These are phyloP conservation scores for Dermochelys coriacea DNA, from an alignment of 2,797 vertebrate genomes.

Conservation along the genomic window DNA sequence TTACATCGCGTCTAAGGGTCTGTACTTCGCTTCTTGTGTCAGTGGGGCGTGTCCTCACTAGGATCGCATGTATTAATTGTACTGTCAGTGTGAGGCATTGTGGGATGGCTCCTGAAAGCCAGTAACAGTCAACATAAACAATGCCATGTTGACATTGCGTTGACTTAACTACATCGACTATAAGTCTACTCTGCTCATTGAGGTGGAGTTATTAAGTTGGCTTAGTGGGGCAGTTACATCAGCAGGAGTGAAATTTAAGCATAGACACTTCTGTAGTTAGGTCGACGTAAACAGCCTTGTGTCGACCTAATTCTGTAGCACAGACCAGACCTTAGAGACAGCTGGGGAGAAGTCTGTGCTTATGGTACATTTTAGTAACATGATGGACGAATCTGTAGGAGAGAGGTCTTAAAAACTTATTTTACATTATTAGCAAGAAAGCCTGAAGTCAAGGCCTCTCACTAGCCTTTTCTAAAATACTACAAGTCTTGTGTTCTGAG, in stretches of 20 bases:
- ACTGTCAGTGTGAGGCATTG: neutral
- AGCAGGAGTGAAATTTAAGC: neutral
- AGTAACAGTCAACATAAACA: neutral
- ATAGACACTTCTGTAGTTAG: neutral
- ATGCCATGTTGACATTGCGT: neutral
- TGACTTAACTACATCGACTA: neutral
- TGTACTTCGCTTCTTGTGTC: neutral
- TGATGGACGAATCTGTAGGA: neutral
- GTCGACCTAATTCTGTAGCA: neutral
- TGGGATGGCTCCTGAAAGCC: neutral
- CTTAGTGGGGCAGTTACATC: neutral
- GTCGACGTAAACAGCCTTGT: neutral
- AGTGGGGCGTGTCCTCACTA: neutral
- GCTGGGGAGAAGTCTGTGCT: neutral
- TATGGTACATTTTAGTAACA: neutral
- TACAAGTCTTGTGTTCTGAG: neutral
- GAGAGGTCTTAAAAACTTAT: neutral
- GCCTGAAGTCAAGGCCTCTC: neutral
- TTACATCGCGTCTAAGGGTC: neutral
- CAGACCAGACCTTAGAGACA: neutral
- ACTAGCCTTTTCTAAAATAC: neutral
- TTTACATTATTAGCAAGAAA: slow-evolving; percentile 11
- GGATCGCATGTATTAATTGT: neutral
- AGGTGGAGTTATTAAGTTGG: neutral
- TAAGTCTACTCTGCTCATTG: neutral